phyloP scores from a whole-genome alignment of 2,888 invertebrate species.

The Epinotia demarniana region DNA sequence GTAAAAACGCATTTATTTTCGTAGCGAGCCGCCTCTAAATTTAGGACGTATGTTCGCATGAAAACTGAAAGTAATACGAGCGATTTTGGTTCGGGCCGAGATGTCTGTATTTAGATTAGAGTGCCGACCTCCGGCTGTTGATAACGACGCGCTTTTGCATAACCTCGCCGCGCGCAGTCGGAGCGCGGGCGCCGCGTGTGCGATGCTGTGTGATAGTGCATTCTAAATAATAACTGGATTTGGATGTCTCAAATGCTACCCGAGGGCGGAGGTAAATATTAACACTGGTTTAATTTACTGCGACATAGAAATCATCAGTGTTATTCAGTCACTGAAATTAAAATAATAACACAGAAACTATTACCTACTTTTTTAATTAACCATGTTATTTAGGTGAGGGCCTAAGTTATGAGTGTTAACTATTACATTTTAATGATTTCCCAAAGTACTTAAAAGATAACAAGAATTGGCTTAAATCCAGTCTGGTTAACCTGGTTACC shows the following conservation, averaged over 20 bases:
- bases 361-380: not conserved
- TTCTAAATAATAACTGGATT: slow-evolving; percentile 58
- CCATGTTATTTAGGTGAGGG: not conserved
- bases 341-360: not conserved
- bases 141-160: slow-evolving; percentile 40
- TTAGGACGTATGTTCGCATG: slow-evolving; percentile 75
- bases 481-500: slow-evolving; percentile 27
- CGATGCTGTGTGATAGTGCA: slow-evolving; percentile 53
- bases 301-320: not conserved
- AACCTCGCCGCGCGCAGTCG: slow-evolving; percentile 52
- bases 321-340: not conserved
- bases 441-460: not conserved
- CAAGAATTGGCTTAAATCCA: slow-evolving; percentile 25
- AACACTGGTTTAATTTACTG: slow-evolving; percentile 22
- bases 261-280: slow-evolving; percentile 76
- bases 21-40: slow-evolving; percentile 82
- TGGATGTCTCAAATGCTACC: slow-evolving; percentile 81
- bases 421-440: not conserved
- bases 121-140: slow-evolving; percentile 59
- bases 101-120: slow-evolving; percentile 83
- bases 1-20: slow-evolving; percentile 83
- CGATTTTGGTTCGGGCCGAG: slow-evolving; percentile 79
- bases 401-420: not conserved
- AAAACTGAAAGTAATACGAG: slow-evolving; percentile 82
- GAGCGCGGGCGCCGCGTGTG: slow-evolving; percentile 43